Percentiles rank a stretch among this genome's conserved stretches.
Conservation (phyloP, 2,888 invertebrate species). For the Patella pellucida region DNA sequence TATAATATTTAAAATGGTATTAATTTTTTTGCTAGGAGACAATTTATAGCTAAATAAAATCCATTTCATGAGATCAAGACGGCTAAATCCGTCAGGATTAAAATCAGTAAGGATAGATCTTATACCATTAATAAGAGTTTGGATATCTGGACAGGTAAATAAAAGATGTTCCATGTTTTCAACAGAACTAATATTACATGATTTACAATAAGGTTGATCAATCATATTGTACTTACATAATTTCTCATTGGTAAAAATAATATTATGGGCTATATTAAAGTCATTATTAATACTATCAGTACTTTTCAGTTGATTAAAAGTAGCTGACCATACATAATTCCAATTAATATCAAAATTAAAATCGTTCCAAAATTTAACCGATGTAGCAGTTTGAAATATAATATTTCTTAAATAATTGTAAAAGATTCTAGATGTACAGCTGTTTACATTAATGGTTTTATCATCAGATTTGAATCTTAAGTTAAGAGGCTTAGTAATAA, state of each 20-base stretch:
- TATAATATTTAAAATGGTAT: neutral
- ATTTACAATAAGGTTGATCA: neutral
- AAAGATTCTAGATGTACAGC: neutral
- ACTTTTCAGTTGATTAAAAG: neutral
- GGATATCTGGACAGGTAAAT: neutral
- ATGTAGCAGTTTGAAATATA: neutral
- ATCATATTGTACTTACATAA: neutral
- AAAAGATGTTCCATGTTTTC: neutral
- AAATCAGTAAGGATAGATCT: neutral
- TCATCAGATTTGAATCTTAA: neutral
- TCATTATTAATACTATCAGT: neutral
- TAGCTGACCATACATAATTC: neutral
- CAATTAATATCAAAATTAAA: neutral
- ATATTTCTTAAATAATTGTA: neutral
- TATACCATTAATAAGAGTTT: neutral
- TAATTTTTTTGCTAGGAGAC: neutral
- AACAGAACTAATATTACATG: neutral
- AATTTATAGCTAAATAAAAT: neutral
- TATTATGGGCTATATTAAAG: slow-evolving; percentile 5
- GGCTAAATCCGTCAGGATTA: neutral
- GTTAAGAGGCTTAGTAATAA: neutral
- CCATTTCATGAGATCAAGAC: neutral
- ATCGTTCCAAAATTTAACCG: neutral
- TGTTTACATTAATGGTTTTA: neutral
- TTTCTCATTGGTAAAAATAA: slow-evolving; percentile 3